phyloP scores from a whole-genome alignment of 2,113 vertebrate species.

The Tyto alba region DNA sequence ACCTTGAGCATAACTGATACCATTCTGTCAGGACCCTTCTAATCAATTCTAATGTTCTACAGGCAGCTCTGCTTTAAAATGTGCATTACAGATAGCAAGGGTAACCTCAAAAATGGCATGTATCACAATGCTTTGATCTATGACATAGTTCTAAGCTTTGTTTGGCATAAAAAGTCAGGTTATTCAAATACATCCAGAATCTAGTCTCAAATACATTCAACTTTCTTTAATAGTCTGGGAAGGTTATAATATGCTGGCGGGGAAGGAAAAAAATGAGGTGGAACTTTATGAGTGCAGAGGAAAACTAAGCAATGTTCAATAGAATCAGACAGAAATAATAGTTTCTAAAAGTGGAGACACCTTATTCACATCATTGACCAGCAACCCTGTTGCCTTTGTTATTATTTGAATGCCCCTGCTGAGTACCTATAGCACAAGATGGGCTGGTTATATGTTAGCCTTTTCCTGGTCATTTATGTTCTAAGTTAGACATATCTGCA shows the following conservation, averaged over 20 bases:
- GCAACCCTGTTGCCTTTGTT: neutral
- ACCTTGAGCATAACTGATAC: neutral
- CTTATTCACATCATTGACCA: neutral
- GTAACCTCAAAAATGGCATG: neutral
- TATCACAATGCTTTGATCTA: neutral
- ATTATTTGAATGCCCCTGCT: neutral
- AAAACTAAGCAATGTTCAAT: neutral
- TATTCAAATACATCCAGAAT: neutral
- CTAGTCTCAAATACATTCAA: neutral
- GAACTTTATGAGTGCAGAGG: neutral
- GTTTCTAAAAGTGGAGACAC: neutral
- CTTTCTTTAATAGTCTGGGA: neutral
- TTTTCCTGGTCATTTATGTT: neutral
- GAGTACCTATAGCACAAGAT: neutral
- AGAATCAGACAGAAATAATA: neutral
- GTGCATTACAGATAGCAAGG: neutral
- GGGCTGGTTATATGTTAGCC: neutral
- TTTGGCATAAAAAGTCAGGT: neutral
- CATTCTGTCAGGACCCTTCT: rapidly evolving
- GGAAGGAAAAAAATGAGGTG: neutral
- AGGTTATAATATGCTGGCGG: neutral
- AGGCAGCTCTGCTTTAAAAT: neutral
- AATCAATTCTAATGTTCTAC: neutral
- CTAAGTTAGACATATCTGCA: neutral
- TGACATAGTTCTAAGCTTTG: neutral